Evolutionary conservation across 2,113 vertebrate genomes (phyloP), one percentile per base, ranked within the genome.

Genomic region (Oxyura jamaicensis): DNA sequence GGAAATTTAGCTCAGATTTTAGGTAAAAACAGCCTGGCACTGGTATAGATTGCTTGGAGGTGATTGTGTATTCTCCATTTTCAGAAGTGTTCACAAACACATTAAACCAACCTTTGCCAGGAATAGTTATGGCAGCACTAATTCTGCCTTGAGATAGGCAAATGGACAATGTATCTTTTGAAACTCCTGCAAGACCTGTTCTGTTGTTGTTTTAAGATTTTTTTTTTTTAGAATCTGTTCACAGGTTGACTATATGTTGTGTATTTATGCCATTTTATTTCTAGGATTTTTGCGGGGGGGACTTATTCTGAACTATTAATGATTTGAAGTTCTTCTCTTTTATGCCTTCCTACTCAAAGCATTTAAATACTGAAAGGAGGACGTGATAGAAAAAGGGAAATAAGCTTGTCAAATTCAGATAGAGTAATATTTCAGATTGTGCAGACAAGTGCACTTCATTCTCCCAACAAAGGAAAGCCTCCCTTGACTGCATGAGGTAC

Each of bases 401-500:
- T 62, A 62, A 36, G 19, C 33, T 22, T 71, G 31, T 46, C 18
- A 63, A 63, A 78, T 86, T 86, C 36, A 26, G 29, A 25, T 25
- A 18, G 50, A 73, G 52, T 48, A 26, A 46, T 52, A 46, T 21
- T 74, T 74, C 11, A 4, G 39, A 8, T 20, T 52, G 33, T 35
- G 16, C 50, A 39, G 60, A 28, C 48, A n/a, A 17, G 11, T 39
- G 53, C 17, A 26, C 31, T 79, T 59, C 8, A 19, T 31, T 68
- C 28, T 83, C 63, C 41, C 25, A 62, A 29, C 60, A 68, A 39
- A 62, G 35, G 28, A 44, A 23, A 67, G 42, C 50, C 36, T 83
- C 58, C 0, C 0, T 62, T 26, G 33, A 0, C 0, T 13, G 19
- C 39, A 13, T 31, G 59, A 2, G 4, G 28, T 67, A 56, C 65